Conservation (phyloP, 1,140 invertebrate species). For the Dufourea novaeangliae region DNA sequence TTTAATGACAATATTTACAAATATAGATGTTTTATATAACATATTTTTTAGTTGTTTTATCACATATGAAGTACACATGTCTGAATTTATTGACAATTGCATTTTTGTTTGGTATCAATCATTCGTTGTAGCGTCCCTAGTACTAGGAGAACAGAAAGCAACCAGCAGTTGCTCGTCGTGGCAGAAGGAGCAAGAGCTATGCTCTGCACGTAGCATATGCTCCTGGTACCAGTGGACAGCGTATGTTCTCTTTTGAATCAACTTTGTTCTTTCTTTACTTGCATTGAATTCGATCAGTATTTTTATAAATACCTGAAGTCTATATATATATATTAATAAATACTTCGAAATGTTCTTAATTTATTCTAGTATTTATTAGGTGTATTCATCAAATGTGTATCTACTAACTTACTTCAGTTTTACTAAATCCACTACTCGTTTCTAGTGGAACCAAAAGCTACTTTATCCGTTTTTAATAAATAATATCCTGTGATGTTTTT, state of each 20-base stretch:
- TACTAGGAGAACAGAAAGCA: conserved; percentile 69
- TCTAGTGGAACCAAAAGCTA: too few relatives aligned
- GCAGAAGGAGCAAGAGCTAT: conserved; percentile 56
- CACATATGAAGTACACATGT: neutral
- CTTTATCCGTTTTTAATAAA: too few relatives aligned
- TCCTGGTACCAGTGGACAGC: conserved; percentile 70
- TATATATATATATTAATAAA: too few relatives aligned
- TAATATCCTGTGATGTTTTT: too few relatives aligned
- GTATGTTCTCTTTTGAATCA: conserved; percentile 66
- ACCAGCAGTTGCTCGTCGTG: conserved; percentile 52
- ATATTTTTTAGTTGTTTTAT: neutral
- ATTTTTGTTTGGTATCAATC: conserved; percentile 54
- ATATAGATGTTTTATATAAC: neutral
- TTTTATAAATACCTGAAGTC: too few relatives aligned
- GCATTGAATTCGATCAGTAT: neutral
- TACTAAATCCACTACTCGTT: too few relatives aligned
- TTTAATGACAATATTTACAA: neutral
- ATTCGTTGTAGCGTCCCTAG: conserved; percentile 56
- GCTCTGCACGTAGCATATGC: conserved; percentile 58
- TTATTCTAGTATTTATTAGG: too few relatives aligned
- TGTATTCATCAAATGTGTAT: too few relatives aligned
- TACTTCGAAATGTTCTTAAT: too few relatives aligned
- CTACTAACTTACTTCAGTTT: too few relatives aligned
- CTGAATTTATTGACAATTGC: conserved; percentile 33
- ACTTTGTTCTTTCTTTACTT: neutral